Conservation (phyloP, 2,888 invertebrate genomes). For the Nephrocerus scutellatus region DNA sequence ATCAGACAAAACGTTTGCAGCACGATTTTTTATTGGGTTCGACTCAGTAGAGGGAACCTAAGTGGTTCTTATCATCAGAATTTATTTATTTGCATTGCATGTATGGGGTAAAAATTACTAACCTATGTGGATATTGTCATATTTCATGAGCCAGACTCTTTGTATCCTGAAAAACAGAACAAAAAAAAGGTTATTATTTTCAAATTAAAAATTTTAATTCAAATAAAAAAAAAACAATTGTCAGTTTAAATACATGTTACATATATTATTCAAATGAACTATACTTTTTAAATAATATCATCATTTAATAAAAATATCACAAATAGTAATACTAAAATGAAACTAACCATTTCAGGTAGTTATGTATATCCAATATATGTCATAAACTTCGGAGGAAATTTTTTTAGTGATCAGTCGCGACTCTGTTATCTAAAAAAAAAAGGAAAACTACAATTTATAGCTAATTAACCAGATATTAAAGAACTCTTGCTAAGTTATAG, state of each 20-base stretch:
- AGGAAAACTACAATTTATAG: too few relatives aligned
- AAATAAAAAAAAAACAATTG: conserved; percentile 1
- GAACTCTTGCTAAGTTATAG: too few relatives aligned
- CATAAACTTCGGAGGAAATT: too few relatives aligned
- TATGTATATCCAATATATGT: too few relatives aligned
- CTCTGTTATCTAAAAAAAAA: too few relatives aligned
- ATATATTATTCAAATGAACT: conserved; percentile 35
- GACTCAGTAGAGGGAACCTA: conserved; percentile 29
- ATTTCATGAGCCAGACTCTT: background rate
- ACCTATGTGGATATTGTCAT: too few relatives aligned
- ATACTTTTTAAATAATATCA: conserved; percentile 29
- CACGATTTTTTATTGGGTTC: conserved; percentile 24
- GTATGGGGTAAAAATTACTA: too few relatives aligned
- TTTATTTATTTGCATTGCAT: too few relatives aligned
- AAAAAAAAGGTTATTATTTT: background rate
- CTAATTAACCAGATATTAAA: background rate
- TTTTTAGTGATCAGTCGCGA: too few relatives aligned
- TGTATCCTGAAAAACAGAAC: background rate
- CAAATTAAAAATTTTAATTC: background rate
- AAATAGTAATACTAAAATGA: background rate
- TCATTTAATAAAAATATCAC: conserved; percentile 22
- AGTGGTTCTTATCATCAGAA: too few relatives aligned
- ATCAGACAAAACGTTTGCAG: conserved; percentile 16
- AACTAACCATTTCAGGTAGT: background rate
- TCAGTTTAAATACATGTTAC: conserved; percentile 32